A percentile compares a stretch with the other conserved stretches of the same genome.
Evolutionary conservation across 1,140 invertebrate genomes (phyloP).

Genomic region (Aethina tumida): DNA sequence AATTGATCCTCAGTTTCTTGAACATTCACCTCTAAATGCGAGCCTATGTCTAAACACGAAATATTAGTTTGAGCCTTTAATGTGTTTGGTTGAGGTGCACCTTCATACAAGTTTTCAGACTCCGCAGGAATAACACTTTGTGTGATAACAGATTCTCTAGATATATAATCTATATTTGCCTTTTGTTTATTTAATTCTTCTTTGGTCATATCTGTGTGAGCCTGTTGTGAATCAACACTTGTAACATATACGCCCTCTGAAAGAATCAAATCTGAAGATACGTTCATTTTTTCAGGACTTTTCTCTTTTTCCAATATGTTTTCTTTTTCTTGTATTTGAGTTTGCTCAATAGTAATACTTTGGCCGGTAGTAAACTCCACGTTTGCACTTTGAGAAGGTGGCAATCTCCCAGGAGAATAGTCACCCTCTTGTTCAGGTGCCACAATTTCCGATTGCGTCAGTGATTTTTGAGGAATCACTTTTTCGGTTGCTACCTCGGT

Average conservation of each 20-base stretch:
- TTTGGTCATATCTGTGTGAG: constrained; percentile 42
- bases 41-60: constrained; percentile 44
- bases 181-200: constrained; percentile 38
- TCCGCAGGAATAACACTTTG: constrained; percentile 47
- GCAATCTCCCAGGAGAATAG: constrained; percentile 42
- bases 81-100: constrained; percentile 33
- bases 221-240: constrained; percentile 46
- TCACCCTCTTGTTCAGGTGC: constrained; percentile 55
- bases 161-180: constrained; percentile 46
- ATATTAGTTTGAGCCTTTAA: constrained; percentile 43
- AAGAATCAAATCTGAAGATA: constrained; percentile 44
- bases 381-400: constrained; percentile 47
- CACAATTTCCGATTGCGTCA: constrained; percentile 51
- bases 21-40: constrained; percentile 39
- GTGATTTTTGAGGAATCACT: constrained; percentile 51
- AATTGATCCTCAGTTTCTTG: constrained; percentile 51
- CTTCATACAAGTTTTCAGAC: constrained; percentile 44
- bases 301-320: constrained; percentile 40
- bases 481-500: constrained; percentile 59
- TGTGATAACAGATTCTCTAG: constrained; percentile 47
- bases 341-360: constrained; percentile 48
- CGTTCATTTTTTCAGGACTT: constrained; percentile 40
- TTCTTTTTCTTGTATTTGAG: constrained; percentile 52
- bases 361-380: constrained; percentile 49
- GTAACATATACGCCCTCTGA: constrained; percentile 49